Percentiles rank a stretch among this genome's conserved stretches.
Evolutionary conservation across 1,140 invertebrate genomes (phyloP).

Genomic region (Trissolcus basalis): DNA sequence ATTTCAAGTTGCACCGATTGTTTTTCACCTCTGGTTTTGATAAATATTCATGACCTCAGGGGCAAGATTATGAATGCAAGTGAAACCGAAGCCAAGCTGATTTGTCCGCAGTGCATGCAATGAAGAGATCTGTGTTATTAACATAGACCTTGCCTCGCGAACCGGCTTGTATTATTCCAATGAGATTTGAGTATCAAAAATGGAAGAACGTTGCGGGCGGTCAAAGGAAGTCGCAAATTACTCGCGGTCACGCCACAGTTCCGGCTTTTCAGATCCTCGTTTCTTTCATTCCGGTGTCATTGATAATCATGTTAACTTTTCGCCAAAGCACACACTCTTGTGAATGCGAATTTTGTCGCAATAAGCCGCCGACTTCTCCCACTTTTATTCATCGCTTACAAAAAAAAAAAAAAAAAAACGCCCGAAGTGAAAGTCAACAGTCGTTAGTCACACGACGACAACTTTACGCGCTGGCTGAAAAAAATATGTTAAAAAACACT

Average conservation of each 20-base stretch:
- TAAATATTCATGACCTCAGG: slow-evolving; percentile 69
- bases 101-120: slow-evolving; percentile 67
- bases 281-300: slow-evolving; percentile 22
- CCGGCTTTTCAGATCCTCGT: slow-evolving; percentile 2
- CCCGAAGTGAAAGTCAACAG: neutral
- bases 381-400: neutral
- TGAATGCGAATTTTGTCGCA: no score
- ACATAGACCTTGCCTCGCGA: slow-evolving; percentile 72
- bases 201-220: slow-evolving; percentile 32
- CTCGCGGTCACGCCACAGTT: slow-evolving; percentile 67
- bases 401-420: no score
- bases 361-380: neutral
- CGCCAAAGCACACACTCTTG: no score
- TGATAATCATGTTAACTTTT: slow-evolving; percentile 40
- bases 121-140: slow-evolving; percentile 72
- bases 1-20: slow-evolving; percentile 62
- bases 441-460: neutral
- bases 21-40: slow-evolving; percentile 38
- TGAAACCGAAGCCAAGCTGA: slow-evolving; percentile 62
- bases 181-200: slow-evolving; percentile 44
- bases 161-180: slow-evolving; percentile 54
- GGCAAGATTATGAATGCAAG: slow-evolving; percentile 45
- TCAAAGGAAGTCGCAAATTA: slow-evolving; percentile 65
- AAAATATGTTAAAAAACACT: no score
- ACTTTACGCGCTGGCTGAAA: no score